Evolutionary conservation across 2,888 invertebrate species (phyloP), one percentile per base, ranked within the genome.

Genomic region (Tetramorium bicarinatum): DNA sequence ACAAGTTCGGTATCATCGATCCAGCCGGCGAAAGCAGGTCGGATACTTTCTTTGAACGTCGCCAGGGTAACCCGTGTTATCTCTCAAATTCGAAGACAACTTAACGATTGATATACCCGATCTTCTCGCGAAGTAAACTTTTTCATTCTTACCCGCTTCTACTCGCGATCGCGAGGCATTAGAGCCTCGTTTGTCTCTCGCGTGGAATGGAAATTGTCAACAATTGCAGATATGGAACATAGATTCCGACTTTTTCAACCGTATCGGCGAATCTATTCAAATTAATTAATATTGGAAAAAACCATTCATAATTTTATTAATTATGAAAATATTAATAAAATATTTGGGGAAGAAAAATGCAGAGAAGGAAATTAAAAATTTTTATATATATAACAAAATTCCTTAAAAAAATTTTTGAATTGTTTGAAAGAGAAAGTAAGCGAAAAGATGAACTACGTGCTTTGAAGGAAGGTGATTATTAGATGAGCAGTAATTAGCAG

Each of bases 401-500:
- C 4, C 1, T 34, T n/a, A 4, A 61, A 61, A 34, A 61, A 34
- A 3, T 34, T 61, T n/a, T 61, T 15, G 15, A 34, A 52, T 69
- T 69, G 13, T 52, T 34, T 52, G 4, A 13, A 18, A 47, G 7
- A n/a, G 6, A 54, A 21, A 47, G 7, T 47, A 15, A 47, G 7
- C 49, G 49, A 2, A 49, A 49, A 54, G 41, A 72, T 66, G 29
- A 25, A 77, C 80, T 89, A 87, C 85, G 84, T 85, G 83, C 62
- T 87, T 85, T 87, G 83, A 84, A 54, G 62, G 79, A 82, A 85
- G 86, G 81, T 82, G 90, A 90, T 87, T 87, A 88, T 90, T 90
- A 90, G 62, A 81, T 79, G 77, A 67, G 54, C 67, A 62, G 84
- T 87, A 87, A 90, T 88, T 90, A 90, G 86, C 86, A 44, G 75